A percentile compares a stretch with the other conserved stretches of the same genome.
Conservation (phyloP, 2,888 invertebrate genomes). For the Luperina nickerlii region DNA sequence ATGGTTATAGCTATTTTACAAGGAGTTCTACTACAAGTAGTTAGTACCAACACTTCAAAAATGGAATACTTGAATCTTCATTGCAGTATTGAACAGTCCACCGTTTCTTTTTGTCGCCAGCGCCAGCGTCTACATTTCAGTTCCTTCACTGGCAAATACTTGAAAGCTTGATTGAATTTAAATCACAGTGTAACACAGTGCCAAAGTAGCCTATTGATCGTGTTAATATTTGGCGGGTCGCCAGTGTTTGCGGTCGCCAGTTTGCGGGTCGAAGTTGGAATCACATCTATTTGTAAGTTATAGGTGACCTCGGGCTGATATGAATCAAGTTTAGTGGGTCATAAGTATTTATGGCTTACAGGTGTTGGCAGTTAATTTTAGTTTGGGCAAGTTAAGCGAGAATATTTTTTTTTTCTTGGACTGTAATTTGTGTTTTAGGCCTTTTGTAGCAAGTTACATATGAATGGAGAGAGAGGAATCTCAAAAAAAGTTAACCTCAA, state of each 20-base stretch:
- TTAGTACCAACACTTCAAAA: neutral
- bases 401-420: slow-evolving; percentile 14
- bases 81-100: too few species aligned
- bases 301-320: slow-evolving; percentile 47
- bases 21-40: neutral
- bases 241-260: slow-evolving; percentile 31
- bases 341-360: slow-evolving; percentile 52
- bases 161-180: slow-evolving; percentile 28
- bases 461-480: neutral
- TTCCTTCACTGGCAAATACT: neutral
- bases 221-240: slow-evolving; percentile 51
- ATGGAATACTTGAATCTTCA: neutral
- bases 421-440: neutral
- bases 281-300: slow-evolving; percentile 39
- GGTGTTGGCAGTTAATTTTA: slow-evolving; percentile 36
- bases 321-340: slow-evolving; percentile 55
- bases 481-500: neutral
- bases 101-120: neutral
- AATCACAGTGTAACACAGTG: slow-evolving; percentile 20
- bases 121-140: neutral
- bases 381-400: slow-evolving; percentile 8
- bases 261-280: slow-evolving; percentile 25
- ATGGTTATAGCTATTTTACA: too few species aligned
- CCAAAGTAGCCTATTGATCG: slow-evolving; percentile 45
- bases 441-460: neutral